A percentile compares a stretch with the other conserved stretches of the same genome.
Conservation (phyloP, 2,888 invertebrate species). For the Lasioglossum oenotherae region DNA sequence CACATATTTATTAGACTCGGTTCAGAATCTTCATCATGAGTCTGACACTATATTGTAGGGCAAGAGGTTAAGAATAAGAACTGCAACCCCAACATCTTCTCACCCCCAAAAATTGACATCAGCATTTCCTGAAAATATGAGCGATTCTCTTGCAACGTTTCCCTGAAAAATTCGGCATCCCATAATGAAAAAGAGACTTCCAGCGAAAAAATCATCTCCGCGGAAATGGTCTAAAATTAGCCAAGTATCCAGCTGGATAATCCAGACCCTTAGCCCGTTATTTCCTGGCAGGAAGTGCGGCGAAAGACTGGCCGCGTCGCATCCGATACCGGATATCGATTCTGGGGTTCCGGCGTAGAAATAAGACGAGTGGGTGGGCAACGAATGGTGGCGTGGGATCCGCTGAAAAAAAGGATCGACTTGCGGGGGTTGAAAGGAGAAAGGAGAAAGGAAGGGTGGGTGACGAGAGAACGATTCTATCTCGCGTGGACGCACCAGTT, state of each 20-base stretch:
- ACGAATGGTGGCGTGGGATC: background rate
- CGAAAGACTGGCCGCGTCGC: background rate
- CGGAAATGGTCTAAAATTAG: background rate
- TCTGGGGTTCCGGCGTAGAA: background rate
- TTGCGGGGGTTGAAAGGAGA: background rate
- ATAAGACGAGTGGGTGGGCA: slow-evolving; percentile 18
- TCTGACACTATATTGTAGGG: too few species aligned
- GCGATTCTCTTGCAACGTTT: background rate
- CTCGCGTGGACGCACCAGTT: slow-evolving; percentile 53
- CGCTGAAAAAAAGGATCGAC: slow-evolving; percentile 5
- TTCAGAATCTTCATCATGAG: too few species aligned
- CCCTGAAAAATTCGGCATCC: background rate
- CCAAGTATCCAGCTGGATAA: background rate
- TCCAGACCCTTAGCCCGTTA: background rate
- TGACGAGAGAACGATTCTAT: slow-evolving; percentile 14
- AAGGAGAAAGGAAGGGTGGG: slow-evolving; percentile 2
- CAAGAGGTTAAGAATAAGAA: too few species aligned
- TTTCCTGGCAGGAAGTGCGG: slow-evolving; percentile 1
- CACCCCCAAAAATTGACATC: background rate
- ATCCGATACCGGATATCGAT: slow-evolving; percentile 36
- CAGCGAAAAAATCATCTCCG: background rate
- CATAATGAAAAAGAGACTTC: background rate
- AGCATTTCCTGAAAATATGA: background rate
- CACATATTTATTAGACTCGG: too few species aligned
- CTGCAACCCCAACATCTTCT: background rate